Evolutionary conservation across 2,888 invertebrate species (phyloP).

Genomic region (Orchestes rusci): DNA sequence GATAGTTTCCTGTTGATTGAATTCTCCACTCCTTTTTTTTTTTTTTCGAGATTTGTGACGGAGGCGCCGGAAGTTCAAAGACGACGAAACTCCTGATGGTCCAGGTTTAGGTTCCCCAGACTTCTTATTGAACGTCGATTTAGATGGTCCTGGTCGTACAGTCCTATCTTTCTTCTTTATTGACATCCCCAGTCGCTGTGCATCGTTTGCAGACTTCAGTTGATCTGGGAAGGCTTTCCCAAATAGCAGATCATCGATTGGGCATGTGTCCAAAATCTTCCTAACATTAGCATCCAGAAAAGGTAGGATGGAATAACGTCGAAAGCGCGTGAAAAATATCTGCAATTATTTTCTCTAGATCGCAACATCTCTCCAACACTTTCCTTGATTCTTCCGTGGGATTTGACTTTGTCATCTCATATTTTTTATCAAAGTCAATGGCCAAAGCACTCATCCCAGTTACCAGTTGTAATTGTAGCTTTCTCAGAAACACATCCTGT

Average conservation of each 20-base stretch:
- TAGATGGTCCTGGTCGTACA: not conserved
- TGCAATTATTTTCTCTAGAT: constrained; percentile 6
- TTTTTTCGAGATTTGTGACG: constrained; percentile 8
- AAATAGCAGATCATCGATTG: constrained; percentile 14
- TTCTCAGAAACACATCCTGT: constrained; percentile 10
- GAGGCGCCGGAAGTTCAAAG: constrained; percentile 15
- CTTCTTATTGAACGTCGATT: constrained; percentile 1
- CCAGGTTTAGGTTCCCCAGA: not conserved
- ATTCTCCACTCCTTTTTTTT: constrained; percentile 14
- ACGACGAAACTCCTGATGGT: not conserved
- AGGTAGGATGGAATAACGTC: constrained; percentile 9
- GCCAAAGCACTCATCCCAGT: constrained; percentile 14
- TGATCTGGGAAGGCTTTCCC: constrained; percentile 13
- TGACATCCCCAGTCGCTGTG: constrained; percentile 10
- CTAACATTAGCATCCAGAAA: constrained; percentile 13
- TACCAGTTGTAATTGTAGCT: constrained; percentile 12
- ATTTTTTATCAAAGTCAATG: constrained; percentile 11
- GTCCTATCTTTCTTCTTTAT: constrained; percentile 13
- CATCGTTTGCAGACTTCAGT: constrained; percentile 14
- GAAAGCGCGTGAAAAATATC: constrained; percentile 11
- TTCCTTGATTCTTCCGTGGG: constrained; percentile 11
- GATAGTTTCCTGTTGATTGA: constrained; percentile 1
- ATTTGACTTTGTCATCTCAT: constrained; percentile 11
- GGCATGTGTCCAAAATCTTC: constrained; percentile 15
- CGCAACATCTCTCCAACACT: constrained; percentile 6